These are phyloP conservation scores for Tetraodon nigroviridis DNA, from an alignment of 2,113 vertebrate species.

Conservation along the genomic window DNA sequence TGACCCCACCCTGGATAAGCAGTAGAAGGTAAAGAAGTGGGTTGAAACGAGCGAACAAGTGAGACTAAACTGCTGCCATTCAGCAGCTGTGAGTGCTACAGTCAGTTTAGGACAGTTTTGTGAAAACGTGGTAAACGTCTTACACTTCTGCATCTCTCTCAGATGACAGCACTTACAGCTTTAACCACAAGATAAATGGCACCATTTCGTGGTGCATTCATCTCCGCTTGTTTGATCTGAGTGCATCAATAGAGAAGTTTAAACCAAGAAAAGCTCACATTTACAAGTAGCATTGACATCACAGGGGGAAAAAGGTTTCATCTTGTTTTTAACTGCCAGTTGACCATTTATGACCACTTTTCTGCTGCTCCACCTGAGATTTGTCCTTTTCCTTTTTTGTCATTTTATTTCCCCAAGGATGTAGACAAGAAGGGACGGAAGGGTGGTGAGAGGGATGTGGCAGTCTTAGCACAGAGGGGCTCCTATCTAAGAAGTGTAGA, in stretches of 20 bases:
- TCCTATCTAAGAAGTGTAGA: slow-evolving; percentile 1
- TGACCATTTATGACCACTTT: slow-evolving; percentile 31
- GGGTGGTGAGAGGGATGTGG: background rate
- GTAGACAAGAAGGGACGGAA: background rate
- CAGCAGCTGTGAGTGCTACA: background rate
- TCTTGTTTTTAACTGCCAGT: background rate
- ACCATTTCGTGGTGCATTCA: background rate
- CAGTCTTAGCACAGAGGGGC: slow-evolving; percentile 13
- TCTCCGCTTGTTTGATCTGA: no score
- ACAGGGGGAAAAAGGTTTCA: background rate
- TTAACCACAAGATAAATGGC: slow-evolving; percentile 18
- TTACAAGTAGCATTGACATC: slow-evolving; percentile 9
- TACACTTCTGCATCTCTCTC: background rate
- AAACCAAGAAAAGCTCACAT: no score
- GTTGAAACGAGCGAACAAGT: background rate
- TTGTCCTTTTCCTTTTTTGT: background rate
- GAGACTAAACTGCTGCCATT: background rate
- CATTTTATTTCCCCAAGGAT: slow-evolving; percentile 27
- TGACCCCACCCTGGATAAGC: no score
- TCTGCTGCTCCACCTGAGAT: background rate
- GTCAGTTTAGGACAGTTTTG: background rate
- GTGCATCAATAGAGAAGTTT: no score
- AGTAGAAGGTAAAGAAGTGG: no score
- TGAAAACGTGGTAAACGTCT: background rate
- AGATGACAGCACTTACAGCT: background rate